Conservation (phyloP, 2,797 vertebrate species). For the Bucorvus abyssinicus region DNA sequence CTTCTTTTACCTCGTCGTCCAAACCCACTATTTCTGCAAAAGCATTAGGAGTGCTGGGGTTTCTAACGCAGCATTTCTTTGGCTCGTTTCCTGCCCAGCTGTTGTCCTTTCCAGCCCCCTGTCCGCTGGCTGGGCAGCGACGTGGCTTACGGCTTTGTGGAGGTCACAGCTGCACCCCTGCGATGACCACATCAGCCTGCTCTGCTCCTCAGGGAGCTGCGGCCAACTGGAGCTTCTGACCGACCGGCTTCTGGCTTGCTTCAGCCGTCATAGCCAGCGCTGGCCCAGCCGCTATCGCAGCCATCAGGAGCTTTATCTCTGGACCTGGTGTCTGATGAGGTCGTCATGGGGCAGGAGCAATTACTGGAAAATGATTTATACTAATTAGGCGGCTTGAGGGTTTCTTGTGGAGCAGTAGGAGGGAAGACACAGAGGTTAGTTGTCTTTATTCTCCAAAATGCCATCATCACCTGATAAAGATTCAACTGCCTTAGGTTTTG, state of each 20-base stretch:
- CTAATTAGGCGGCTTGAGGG: slow-evolving; percentile 51
- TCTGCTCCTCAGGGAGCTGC: not conserved
- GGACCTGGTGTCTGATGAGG: slow-evolving; percentile 19
- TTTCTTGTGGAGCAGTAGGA: slow-evolving; percentile 49
- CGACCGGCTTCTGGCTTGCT: not conserved
- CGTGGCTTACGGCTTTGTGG: not conserved
- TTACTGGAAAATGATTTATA: slow-evolving; percentile 65
- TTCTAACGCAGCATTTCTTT: slow-evolving; percentile 19
- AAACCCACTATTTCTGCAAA: not conserved
- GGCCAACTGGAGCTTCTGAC: not conserved
- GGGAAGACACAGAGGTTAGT: slow-evolving; percentile 46
- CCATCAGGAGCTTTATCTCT: slow-evolving; percentile 1
- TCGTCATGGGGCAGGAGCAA: not conserved
- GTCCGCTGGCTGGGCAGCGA: not conserved
- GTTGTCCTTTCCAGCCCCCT: not conserved
- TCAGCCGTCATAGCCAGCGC: not conserved
- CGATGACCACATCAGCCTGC: not conserved
- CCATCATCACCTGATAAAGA: slow-evolving; percentile 69
- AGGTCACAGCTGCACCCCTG: slow-evolving; percentile 23
- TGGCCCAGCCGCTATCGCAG: not conserved
- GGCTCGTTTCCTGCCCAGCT: slow-evolving; percentile 54
- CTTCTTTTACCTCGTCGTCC: slow-evolving; percentile 42
- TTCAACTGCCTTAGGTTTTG: slow-evolving; percentile 53
- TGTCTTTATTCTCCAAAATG: slow-evolving; percentile 60
- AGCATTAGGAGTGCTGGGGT: not conserved